Percentiles rank a stretch among this genome's conserved stretches.
Evolutionary conservation across 1,140 invertebrate genomes (phyloP).

Genomic region (Colletes latitarsis): DNA sequence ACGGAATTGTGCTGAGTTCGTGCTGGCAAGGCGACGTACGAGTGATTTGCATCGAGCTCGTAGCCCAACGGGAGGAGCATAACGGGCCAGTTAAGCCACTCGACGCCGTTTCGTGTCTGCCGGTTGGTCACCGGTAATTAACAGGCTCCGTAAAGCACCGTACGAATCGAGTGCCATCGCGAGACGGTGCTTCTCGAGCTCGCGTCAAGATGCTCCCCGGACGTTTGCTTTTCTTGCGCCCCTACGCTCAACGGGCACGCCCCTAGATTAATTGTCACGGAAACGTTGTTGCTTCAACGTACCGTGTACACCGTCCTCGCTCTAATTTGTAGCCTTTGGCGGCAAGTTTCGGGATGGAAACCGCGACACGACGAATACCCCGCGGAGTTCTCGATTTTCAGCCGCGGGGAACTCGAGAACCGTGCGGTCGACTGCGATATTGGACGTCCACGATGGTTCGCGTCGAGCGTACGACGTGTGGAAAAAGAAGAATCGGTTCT

Average conservation of each 20-base stretch:
- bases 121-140: constrained; percentile 61
- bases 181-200: constrained; percentile 15
- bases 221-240: constrained; percentile 11
- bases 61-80: constrained; percentile 51
- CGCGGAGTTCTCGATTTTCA: background rate
- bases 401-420: background rate
- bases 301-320: background rate
- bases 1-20: constrained; percentile 69
- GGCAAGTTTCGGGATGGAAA: constrained; percentile 2
- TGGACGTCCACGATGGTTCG: background rate
- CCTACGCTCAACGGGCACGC: background rate
- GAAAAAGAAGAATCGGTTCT: no score
- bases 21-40: constrained; percentile 65
- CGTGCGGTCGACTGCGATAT: background rate
- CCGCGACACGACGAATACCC: background rate
- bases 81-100: constrained; percentile 61
- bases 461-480: no score
- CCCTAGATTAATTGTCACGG: constrained; percentile 31
- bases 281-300: constrained; percentile 28
- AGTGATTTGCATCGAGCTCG: constrained; percentile 67
- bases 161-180: constrained; percentile 38
- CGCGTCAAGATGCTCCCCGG: no score
- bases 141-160: constrained; percentile 43
- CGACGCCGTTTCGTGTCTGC: constrained; percentile 55
- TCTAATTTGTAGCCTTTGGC: background rate